Evolutionary conservation across 2,113 vertebrate species (phyloP).

Genomic region (Pleuronectes platessa): DNA sequence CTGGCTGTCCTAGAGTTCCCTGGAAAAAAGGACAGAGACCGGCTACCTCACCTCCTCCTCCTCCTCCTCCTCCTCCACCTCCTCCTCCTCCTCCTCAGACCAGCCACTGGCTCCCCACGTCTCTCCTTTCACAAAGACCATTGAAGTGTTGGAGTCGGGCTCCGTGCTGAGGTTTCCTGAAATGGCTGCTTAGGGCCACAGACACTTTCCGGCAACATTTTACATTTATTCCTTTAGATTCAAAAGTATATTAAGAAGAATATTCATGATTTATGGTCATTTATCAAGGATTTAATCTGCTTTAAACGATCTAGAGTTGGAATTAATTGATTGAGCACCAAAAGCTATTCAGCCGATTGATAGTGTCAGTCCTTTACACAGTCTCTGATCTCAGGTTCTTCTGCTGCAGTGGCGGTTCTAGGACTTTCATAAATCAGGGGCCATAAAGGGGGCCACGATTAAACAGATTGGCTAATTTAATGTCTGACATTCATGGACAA

Average conservation of each 20-base stretch:
- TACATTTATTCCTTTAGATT: background rate
- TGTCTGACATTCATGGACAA: too few species aligned
- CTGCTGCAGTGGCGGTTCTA: background rate
- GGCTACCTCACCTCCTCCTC: slow-evolving; percentile 43
- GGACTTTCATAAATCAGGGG: too few species aligned
- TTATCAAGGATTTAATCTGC: background rate
- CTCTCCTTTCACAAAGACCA: slow-evolving; percentile 49
- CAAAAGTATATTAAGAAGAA: background rate
- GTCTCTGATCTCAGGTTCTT: background rate
- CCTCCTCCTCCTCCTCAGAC: slow-evolving; percentile 15
- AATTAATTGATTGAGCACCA: background rate
- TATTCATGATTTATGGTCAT: background rate
- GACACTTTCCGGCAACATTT: background rate
- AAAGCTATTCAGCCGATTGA: background rate
- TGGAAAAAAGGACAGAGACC: slow-evolving; percentile 67
- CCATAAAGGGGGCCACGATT: too few species aligned
- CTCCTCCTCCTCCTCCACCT: slow-evolving; percentile 14
- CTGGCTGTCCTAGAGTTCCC: slow-evolving; percentile 67
- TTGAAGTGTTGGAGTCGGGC: slow-evolving; percentile 60
- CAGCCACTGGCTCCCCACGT: slow-evolving; percentile 38
- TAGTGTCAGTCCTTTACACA: background rate
- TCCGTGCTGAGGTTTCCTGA: slow-evolving; percentile 41
- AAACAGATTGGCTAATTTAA: too few species aligned
- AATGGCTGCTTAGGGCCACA: slow-evolving; percentile 41
- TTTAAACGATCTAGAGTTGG: background rate